Percentiles rank a stretch among this genome's conserved stretches.
Conservation (phyloP, 2,888 invertebrate genomes). For the Tortricodes alternella region DNA sequence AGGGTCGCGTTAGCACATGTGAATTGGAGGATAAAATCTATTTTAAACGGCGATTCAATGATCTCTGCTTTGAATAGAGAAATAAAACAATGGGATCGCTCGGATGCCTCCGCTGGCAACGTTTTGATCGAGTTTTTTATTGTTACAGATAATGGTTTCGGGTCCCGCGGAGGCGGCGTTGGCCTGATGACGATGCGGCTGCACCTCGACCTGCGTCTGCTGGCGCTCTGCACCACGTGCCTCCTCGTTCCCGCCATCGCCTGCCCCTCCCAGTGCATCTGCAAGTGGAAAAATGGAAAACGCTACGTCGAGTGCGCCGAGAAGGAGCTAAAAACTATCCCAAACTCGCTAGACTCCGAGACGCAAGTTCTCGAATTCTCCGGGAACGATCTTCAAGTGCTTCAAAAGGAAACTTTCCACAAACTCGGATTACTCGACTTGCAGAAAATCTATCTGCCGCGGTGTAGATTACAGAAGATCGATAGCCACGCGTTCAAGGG, state of each 20-base stretch:
- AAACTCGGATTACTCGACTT: slow-evolving; percentile 91
- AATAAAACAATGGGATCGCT: slow-evolving; percentile 18
- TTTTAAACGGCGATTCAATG: slow-evolving; percentile 19
- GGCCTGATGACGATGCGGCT: slow-evolving; percentile 75
- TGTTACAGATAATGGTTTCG: slow-evolving; percentile 75
- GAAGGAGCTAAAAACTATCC: slow-evolving; percentile 89
- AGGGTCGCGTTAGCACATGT: slow-evolving; percentile 16
- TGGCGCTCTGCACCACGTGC: slow-evolving; percentile 75
- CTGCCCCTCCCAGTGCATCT: slow-evolving; percentile 91
- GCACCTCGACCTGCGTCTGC: slow-evolving; percentile 67
- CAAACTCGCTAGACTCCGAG: slow-evolving; percentile 90
- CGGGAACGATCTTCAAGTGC: slow-evolving; percentile 90
- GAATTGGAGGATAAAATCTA: slow-evolving; percentile 18
- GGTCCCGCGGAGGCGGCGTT: slow-evolving; percentile 48
- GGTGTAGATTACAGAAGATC: slow-evolving; percentile 90
- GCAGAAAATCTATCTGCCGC: slow-evolving; percentile 92
- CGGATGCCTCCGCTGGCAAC: neutral
- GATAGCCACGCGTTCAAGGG: slow-evolving; percentile 92
- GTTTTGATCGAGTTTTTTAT: slow-evolving; percentile 43
- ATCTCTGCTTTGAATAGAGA: slow-evolving; percentile 26
- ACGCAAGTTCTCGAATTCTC: slow-evolving; percentile 94
- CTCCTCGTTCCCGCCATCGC: slow-evolving; percentile 73
- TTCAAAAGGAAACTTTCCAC: slow-evolving; percentile 90
- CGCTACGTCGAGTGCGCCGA: slow-evolving; percentile 94
- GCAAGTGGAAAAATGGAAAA: slow-evolving; percentile 97